Evolutionary conservation across 1,140 invertebrate genomes (phyloP).

Genomic region (Drosophila obscura): DNA sequence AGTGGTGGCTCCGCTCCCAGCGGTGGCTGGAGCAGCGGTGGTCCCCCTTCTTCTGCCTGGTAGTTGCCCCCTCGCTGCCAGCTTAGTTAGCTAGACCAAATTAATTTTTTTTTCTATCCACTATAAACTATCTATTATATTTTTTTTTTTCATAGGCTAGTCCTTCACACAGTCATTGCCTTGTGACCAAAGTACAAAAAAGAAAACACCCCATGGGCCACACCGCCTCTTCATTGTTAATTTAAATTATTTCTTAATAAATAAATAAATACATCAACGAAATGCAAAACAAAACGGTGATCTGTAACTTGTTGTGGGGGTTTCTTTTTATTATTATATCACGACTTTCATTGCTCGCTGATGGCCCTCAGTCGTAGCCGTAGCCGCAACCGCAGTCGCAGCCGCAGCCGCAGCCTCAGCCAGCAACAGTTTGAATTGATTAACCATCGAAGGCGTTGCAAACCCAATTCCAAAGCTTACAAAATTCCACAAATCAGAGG

Average conservation of each 20-base stretch:
- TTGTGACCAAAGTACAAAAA: conserved; percentile 21
- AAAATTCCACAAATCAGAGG: no score
- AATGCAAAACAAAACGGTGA: conserved; percentile 36
- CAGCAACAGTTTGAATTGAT: conserved; percentile 45
- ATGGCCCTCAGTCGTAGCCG: conserved; percentile 34
- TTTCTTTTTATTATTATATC: conserved; percentile 42
- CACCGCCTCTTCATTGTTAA: conserved; percentile 25
- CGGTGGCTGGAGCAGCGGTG: conserved; percentile 17
- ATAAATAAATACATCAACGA: conserved; percentile 36
- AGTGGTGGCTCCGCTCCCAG: conserved; percentile 10
- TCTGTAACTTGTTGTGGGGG: conserved; percentile 39
- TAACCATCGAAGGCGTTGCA: conserved; percentile 34
- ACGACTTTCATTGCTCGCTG: conserved; percentile 50
- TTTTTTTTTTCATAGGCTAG: conserved; percentile 69
- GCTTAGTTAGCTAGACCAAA: conserved; percentile 74
- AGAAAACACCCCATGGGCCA: conserved; percentile 4
- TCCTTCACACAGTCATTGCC: conserved; percentile 59
- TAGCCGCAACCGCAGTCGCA: conserved; percentile 7
- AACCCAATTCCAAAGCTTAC: no score
- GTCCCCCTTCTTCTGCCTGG: conserved; percentile 48
- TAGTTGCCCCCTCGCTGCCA: conserved; percentile 15
- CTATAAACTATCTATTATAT: conserved; percentile 41
- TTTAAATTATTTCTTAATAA: conserved; percentile 58
- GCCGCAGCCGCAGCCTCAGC: background rate
- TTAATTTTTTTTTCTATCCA: conserved; percentile 56